Percentiles rank a stretch among this genome's conserved stretches.
Evolutionary conservation across 2,113 vertebrate genomes (phyloP).

Genomic region (Cynopterus brachyotis): DNA sequence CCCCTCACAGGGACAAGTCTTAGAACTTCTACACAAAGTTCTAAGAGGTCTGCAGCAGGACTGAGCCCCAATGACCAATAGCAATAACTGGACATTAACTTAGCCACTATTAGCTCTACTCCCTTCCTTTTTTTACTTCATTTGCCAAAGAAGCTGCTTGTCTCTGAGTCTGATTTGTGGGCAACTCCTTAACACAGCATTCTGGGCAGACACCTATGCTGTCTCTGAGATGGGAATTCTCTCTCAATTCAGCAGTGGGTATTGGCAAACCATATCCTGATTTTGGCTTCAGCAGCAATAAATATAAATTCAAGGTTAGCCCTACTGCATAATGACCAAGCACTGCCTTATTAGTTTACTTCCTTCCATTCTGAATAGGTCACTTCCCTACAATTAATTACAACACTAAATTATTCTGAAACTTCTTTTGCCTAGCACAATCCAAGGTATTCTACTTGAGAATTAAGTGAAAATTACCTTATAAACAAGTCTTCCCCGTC

Average conservation of each 20-base stretch:
- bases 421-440: background rate
- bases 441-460: background rate
- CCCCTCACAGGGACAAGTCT: fast-evolving
- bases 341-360: background rate
- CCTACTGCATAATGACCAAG: background rate
- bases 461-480: background rate
- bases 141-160: background rate
- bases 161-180: background rate
- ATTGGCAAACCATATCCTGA: background rate
- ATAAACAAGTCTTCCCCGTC: background rate
- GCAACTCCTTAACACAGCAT: background rate
- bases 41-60: background rate
- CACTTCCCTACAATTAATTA: background rate
- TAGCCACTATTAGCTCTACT: background rate
- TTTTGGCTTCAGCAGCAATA: background rate
- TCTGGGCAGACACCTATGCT: background rate
- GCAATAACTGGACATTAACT: background rate
- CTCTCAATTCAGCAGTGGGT: background rate
- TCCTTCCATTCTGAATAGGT: background rate
- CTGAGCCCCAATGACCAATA: background rate
- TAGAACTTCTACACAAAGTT: background rate
- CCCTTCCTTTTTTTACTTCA: background rate
- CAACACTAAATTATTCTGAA: background rate
- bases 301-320: too few species aligned
- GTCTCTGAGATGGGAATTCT: background rate